Percentiles rank a stretch among this genome's conserved stretches.
phyloP scores from a whole-genome alignment of 2,888 invertebrate species.

The Drosophila tripunctata region DNA sequence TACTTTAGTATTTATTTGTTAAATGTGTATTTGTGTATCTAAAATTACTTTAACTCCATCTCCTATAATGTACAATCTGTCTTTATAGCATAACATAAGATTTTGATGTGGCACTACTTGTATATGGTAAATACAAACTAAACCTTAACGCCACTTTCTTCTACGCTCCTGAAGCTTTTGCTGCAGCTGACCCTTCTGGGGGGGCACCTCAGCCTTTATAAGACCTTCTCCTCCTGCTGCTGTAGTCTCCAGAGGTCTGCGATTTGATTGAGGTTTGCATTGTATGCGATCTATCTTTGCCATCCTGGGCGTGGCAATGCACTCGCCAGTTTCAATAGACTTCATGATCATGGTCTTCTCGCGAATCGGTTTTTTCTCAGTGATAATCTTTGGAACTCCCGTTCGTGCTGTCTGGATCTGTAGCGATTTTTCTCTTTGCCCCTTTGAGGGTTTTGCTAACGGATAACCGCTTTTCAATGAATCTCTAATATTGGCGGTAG shows the following conservation, averaged over 20 bases:
- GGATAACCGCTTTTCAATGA: background rate
- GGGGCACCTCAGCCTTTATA: background rate
- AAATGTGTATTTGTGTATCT: background rate
- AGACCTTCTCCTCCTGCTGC: background rate
- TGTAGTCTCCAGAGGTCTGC: background rate
- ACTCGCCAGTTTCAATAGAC: background rate
- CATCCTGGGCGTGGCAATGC: background rate
- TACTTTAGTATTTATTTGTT: background rate
- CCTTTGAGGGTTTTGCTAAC: background rate
- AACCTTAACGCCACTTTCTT: slow-evolving; percentile 37
- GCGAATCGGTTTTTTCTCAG: background rate
- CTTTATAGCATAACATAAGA: background rate
- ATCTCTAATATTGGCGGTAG: background rate
- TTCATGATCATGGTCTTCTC: background rate
- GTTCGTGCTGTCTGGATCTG: background rate
- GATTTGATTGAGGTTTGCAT: background rate
- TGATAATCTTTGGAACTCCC: background rate
- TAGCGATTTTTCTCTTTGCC: background rate
- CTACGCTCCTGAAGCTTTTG: slow-evolving; percentile 18
- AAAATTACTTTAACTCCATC: background rate
- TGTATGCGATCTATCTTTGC: background rate
- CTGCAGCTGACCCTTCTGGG: slow-evolving; percentile 28
- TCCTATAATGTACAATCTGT: background rate
- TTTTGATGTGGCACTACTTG: background rate
- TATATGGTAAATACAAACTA: no score